These are phyloP conservation scores for Piaya cayana DNA, from an alignment of 2,113 vertebrate genomes.

Conservation along the genomic window DNA sequence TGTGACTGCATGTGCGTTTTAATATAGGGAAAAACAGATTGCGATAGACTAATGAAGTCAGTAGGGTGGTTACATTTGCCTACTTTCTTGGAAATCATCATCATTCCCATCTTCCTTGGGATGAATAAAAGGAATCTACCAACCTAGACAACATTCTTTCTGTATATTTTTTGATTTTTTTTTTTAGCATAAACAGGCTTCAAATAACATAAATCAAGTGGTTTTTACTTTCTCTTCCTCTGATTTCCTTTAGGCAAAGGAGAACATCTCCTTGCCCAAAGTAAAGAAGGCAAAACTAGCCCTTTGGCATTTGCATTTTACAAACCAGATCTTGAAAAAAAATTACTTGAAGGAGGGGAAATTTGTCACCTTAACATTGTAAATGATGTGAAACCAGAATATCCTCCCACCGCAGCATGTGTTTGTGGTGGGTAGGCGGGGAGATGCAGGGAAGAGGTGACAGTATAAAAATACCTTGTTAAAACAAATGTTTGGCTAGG, in stretches of 20 bases:
- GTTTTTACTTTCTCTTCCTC: not conserved
- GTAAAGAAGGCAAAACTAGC: not conserved
- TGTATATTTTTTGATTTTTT: not conserved
- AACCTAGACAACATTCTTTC: not conserved
- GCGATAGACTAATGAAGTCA: conserved; percentile 1
- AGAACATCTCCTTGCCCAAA: not conserved
- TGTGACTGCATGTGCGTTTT: conserved; percentile 22
- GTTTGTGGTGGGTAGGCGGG: conserved; percentile 51
- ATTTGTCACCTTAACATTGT: conserved; percentile 48
- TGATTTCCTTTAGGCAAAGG: not conserved
- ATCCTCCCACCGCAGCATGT: conserved; percentile 58
- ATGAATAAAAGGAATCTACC: not conserved
- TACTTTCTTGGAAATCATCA: not conserved
- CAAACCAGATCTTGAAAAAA: not conserved
- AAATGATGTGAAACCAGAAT: conserved; percentile 61
- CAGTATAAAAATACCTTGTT: conserved; percentile 63
- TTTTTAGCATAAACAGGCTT: not conserved
- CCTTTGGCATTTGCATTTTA: not conserved
- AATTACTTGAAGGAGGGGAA: conserved; percentile 30
- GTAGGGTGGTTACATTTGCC: conserved; percentile 2
- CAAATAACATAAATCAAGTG: not conserved
- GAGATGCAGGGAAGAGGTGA: conserved; percentile 56
- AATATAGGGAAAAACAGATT: not conserved
- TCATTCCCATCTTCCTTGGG: not conserved
- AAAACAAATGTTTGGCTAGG: conserved; percentile 56